Base-by-base conservation (phyloP, 1,140 invertebrate genomes). In the Lutraria rhynchaena region DNA sequence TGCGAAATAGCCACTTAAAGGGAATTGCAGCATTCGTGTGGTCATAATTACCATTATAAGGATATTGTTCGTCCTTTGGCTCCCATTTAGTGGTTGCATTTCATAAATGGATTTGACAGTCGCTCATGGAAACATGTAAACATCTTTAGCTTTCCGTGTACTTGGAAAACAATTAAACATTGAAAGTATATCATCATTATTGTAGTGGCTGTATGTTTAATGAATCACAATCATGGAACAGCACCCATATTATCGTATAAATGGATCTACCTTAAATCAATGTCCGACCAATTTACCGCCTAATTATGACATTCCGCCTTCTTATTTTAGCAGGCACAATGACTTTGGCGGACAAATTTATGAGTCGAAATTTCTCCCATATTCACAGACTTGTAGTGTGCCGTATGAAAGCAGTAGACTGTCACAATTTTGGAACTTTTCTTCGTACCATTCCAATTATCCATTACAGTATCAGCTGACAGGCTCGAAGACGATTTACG, bases 151-250 rank as follows among this genome's bases (percentile, higher is more conserved):
- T 41, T 70, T 70, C 24, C 15, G 22, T 13, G 51, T 70, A 41
- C 31, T 70, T 53, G 67, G 46, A 53, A 74, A 41, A 58, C 53
- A 74, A 58, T 74, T 74, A 46, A 74, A 74, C 55, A 74, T 74
- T 60, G 71, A 44, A 46, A 74, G 44, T 24, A 60, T 41, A 74
- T 70, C 44, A 70, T 70, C 44, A 70, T 70, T 46, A 70, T 31
- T 15, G 13, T 70, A 70, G 24, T 70, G 15, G 37, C 15, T 41
- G 24, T 29, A 35, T 70, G 67, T 53, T n/a, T 46, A 53, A 55
- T 29, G 51, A 41, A 44, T 41, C 60, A 63, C 57, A 77, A 35
- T 31, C 35, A 77, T 77, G 74, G 74, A 77, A 63, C 61, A 77
- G n/a, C 41, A 77, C 65, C 74, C 58, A 27, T 24, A 63, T 1